Percentiles rank a stretch among this genome's conserved stretches.
phyloP scores from a whole-genome alignment of 1,140 invertebrate species.

The Euborellia annulipes region DNA sequence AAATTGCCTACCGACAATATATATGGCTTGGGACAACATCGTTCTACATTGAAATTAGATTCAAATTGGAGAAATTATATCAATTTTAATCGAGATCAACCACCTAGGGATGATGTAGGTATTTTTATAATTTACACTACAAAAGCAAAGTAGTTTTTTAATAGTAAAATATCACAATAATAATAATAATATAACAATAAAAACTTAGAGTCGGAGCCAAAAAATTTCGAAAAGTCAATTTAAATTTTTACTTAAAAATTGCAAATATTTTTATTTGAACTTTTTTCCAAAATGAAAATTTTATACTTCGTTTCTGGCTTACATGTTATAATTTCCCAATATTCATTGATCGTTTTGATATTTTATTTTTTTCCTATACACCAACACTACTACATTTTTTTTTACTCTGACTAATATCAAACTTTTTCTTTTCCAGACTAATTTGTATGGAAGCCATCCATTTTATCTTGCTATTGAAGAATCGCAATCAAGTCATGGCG shows the following conservation, averaged over 20 bases:
- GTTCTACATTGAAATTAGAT: constrained; percentile 38
- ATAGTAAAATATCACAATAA: too few species aligned
- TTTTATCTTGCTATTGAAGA: constrained; percentile 61
- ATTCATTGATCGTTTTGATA: too few species aligned
- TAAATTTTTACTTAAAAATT: neutral
- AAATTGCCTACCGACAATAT: constrained; percentile 53
- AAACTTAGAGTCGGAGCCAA: too few species aligned
- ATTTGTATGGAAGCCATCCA: constrained; percentile 70
- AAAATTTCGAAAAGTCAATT: too few species aligned
- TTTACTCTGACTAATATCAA: neutral
- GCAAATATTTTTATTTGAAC: too few species aligned
- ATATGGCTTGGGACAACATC: constrained; percentile 70
- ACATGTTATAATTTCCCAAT: too few species aligned
- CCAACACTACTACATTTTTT: too few species aligned
- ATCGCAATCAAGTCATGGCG: constrained; percentile 46
- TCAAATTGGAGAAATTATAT: constrained; percentile 48
- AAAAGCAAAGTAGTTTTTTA: constrained; percentile 3
- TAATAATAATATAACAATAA: too few species aligned
- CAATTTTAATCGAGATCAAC: constrained; percentile 48
- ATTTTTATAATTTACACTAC: too few species aligned
- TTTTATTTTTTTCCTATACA: too few species aligned
- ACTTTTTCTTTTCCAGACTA: constrained; percentile 35
- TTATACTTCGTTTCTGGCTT: too few species aligned
- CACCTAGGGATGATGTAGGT: constrained; percentile 46
- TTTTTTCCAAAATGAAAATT: neutral